phyloP scores from a whole-genome alignment of 2,113 vertebrate species.

The Marmota flaviventris region DNA sequence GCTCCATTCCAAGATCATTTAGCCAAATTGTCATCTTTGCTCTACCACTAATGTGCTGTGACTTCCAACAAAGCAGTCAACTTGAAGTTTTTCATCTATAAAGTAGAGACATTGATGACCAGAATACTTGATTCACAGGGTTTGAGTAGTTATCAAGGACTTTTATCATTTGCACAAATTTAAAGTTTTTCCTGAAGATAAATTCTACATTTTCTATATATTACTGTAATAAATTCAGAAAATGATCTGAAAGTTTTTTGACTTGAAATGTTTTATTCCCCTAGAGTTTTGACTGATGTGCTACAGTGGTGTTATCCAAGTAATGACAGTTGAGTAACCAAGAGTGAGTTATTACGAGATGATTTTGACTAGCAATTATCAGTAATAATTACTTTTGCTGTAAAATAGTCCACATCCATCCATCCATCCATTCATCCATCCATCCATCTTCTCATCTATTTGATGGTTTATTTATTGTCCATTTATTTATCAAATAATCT shows the following conservation, averaged over 20 bases:
- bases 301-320: no score
- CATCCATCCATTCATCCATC: neutral
- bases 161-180: neutral
- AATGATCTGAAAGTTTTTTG: neutral
- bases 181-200: neutral
- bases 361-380: neutral
- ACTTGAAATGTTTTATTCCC: neutral
- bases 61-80: neutral
- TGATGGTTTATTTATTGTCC: neutral
- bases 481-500: neutral
- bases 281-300: neutral
- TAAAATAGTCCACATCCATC: neutral
- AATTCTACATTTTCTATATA: neutral
- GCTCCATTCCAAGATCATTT: neutral
- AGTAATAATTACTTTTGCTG: no score
- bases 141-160: neutral
- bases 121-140: neutral
- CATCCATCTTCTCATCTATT: neutral
- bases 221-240: neutral
- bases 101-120: neutral
- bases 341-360: neutral
- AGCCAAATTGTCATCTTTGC: neutral
- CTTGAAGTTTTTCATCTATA: neutral
- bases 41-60: neutral
- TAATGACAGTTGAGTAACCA: neutral